These are phyloP conservation scores for Dicentrarchus labrax DNA, from an alignment of 2,113 vertebrate genomes.

Conservation along the genomic window DNA sequence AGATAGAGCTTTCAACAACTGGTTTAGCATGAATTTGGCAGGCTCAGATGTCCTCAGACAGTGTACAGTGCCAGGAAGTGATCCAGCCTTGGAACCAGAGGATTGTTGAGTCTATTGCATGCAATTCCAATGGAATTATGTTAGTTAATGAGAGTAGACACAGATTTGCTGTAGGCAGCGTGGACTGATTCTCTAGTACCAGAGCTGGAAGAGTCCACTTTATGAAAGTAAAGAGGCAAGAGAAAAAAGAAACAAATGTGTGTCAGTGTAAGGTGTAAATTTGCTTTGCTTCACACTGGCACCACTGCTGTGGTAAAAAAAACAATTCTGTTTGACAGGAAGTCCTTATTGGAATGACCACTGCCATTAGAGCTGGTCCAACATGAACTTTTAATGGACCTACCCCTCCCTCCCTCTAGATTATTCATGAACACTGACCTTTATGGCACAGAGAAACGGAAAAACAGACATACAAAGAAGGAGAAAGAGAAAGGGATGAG, in stretches of 20 bases:
- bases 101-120: too few relatives aligned
- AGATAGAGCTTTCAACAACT: not conserved
- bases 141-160: too few relatives aligned
- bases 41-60: too few relatives aligned
- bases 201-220: not conserved
- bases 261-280: not conserved
- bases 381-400: conserved; percentile 65
- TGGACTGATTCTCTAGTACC: too few relatives aligned
- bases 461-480: conserved; percentile 26
- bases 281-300: not conserved
- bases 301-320: conserved; percentile 13
- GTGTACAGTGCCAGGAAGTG: too few relatives aligned
- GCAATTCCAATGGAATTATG: too few relatives aligned
- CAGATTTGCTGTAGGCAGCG: not conserved
- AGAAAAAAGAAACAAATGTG: not conserved
- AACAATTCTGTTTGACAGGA: conserved; percentile 30
- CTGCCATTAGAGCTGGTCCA: conserved; percentile 54
- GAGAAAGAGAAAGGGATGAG: not conserved
- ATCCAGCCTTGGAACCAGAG: too few relatives aligned
- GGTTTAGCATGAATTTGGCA: not conserved
- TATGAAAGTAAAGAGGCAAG: not conserved
- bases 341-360: conserved; percentile 49
- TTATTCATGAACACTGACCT: conserved; percentile 71
- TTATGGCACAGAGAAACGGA: conserved; percentile 42
- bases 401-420: conserved; percentile 49